Evolutionary conservation across 2,113 vertebrate genomes (phyloP).

Genomic region (Pongo abelii): DNA sequence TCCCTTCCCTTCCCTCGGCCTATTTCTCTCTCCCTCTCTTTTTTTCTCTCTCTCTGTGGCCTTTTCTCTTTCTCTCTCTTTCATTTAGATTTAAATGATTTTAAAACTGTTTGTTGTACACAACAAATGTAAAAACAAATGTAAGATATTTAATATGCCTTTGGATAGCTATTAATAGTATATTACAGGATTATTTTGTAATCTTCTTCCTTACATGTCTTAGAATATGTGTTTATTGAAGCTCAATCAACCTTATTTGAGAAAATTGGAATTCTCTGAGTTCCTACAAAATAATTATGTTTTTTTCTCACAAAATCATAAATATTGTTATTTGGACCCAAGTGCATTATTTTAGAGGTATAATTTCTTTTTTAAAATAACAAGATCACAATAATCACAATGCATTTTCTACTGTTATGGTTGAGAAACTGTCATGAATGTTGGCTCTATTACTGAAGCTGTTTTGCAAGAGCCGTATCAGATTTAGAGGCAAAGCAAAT

Average conservation of each 20-base stretch:
- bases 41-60: not conserved
- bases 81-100: not conserved
- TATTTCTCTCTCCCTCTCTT: too few relatives aligned
- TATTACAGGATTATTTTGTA: not conserved
- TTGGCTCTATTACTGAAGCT: not conserved
- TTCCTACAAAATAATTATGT: not conserved
- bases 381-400: not conserved
- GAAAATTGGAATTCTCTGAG: not conserved
- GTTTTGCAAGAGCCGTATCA: not conserved
- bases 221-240: not conserved
- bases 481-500: not conserved
- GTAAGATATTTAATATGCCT: not conserved
- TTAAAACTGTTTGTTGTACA: not conserved
- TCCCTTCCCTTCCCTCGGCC: too few relatives aligned
- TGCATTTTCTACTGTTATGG: not conserved
- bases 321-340: not conserved
- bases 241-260: not conserved
- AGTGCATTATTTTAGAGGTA: not conserved
- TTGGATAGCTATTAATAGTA: not conserved
- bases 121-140: not conserved
- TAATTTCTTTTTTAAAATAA: constrained; percentile 21
- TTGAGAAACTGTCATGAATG: not conserved
- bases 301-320: not conserved
- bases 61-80: not conserved
- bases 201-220: not conserved